phyloP scores from a whole-genome alignment of 2,113 vertebrate species.

The cattle (Bos taurus) region ARS-UCD2.0 NC_037342.1:36685001-36685500 shows the following conservation, averaged over 20 bases:
- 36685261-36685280: constrained; percentile 56
- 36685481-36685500: constrained; percentile 82
- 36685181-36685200: constrained; percentile 61
- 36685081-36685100: background rate
- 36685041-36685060: background rate
- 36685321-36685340: constrained; percentile 48
- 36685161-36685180: constrained; percentile 60
- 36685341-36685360: constrained; percentile 63
- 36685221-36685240: constrained; percentile 43
- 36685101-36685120: background rate
- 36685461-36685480: constrained; percentile 74
- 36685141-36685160: constrained; percentile 61
- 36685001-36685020: background rate
- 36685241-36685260: constrained; percentile 56
- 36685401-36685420: constrained; percentile 71
- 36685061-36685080: background rate
- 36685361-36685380: constrained; percentile 61
- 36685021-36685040: background rate
- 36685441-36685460: constrained; percentile 60
- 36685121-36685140: background rate
- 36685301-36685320: constrained; percentile 9
- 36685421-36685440: constrained; percentile 78
- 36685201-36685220: constrained; percentile 63
- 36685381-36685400: constrained; percentile 65
- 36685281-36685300: constrained; percentile 53